Conservation (phyloP, 2,113 vertebrate species). For the Craseonycteris thonglongyai region DNA sequence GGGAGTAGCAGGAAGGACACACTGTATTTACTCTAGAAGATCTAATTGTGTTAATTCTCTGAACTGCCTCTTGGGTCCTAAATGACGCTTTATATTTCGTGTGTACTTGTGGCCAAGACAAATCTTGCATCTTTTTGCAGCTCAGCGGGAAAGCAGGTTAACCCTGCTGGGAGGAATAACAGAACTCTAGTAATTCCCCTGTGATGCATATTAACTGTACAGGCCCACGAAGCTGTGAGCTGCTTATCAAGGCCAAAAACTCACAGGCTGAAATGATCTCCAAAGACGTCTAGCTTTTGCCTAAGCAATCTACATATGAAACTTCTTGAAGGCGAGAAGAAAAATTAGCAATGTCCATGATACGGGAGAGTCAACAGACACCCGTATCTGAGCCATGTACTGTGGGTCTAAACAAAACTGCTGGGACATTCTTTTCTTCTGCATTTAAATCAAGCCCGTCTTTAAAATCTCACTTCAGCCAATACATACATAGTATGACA, state of each 20-base stretch:
- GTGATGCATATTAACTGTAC: background rate
- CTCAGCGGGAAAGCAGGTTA: constrained; percentile 31
- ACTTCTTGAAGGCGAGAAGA: background rate
- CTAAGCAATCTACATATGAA: background rate
- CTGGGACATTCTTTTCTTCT: background rate
- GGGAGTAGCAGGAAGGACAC: background rate
- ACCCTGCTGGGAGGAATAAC: background rate
- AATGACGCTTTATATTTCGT: background rate
- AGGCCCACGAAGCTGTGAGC: background rate
- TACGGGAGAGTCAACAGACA: background rate
- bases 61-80: background rate
- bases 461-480: constrained; percentile 7
- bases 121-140: background rate
- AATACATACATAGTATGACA: constrained; percentile 24
- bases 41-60: background rate
- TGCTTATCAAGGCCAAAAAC: background rate
- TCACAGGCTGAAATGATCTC: background rate
- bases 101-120: background rate
- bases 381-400: background rate
- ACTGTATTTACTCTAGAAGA: background rate
- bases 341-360: background rate
- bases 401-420: background rate
- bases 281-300: background rate
- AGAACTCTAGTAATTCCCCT: background rate
- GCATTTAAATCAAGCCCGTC: background rate